A percentile compares a stretch with the other conserved stretches of the same genome.
phyloP scores from a whole-genome alignment of 2,797 vertebrate genomes.

The Microchirus variegatus region DNA sequence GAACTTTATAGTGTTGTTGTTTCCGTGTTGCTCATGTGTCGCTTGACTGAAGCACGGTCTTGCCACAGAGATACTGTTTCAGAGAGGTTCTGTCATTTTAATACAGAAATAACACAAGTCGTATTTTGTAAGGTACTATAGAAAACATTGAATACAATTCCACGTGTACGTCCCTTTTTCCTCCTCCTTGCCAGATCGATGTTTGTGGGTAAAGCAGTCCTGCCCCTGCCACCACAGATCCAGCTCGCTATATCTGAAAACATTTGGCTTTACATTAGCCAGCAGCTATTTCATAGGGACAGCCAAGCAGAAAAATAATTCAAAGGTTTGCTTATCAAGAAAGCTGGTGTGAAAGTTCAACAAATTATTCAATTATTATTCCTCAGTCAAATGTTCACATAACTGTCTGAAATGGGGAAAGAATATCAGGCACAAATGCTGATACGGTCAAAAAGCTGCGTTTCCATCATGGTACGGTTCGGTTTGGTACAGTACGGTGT shows the following conservation, averaged over 20 bases:
- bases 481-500: no score
- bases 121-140: neutral
- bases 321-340: conserved; percentile 81
- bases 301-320: conserved; percentile 84
- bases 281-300: conserved; percentile 80
- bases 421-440: conserved; percentile 67
- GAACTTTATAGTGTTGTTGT: conserved; percentile 22
- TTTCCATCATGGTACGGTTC: no score
- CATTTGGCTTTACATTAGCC: conserved; percentile 78
- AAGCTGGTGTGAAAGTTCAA: conserved; percentile 77
- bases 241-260: conserved; percentile 74
- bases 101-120: neutral
- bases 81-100: conserved; percentile 26
- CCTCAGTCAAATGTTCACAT: conserved; percentile 79
- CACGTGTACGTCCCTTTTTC: conserved; percentile 31
- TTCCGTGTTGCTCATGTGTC: neutral
- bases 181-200: conserved; percentile 43
- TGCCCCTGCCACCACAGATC: conserved; percentile 52
- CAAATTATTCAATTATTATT: conserved; percentile 74
- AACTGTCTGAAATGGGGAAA: conserved; percentile 73
- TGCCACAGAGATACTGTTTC: conserved; percentile 3
- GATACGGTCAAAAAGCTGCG: conserved; percentile 66
- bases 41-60: conserved; percentile 37
- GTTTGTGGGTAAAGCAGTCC: conserved; percentile 42
- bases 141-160: conserved; percentile 46